Percentiles rank a stretch among this genome's conserved stretches.
Evolutionary conservation across 2,113 vertebrate genomes (phyloP).

Genomic region (Anhinga rufa): DNA sequence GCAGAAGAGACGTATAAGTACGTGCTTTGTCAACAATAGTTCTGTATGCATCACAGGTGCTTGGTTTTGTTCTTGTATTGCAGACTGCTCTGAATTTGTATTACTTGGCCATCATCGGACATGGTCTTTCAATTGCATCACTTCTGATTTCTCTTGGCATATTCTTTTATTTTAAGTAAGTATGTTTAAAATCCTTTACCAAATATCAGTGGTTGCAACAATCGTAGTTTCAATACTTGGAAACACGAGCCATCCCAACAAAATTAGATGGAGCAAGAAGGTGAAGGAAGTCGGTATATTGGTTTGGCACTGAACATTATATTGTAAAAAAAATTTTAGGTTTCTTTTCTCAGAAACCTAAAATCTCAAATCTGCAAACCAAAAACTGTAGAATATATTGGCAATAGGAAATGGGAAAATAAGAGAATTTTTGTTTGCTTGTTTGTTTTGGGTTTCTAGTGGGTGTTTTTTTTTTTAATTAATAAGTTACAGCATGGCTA

Average conservation of each 20-base stretch:
- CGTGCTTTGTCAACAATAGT: not conserved
- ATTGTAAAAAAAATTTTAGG: not conserved
- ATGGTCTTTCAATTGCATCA: slow-evolving; percentile 89
- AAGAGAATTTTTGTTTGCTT: not conserved
- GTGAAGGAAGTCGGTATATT: not conserved
- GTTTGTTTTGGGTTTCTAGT: not conserved
- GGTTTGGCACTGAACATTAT: not conserved
- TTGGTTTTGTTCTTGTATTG: slow-evolving; percentile 52
- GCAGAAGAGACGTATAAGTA: not conserved
- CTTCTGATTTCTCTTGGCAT: slow-evolving; percentile 92
- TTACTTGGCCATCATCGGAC: slow-evolving; percentile 95
- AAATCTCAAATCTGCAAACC: not conserved
- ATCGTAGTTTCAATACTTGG: not conserved
- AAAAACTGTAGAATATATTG: not conserved
- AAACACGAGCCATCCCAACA: not conserved
- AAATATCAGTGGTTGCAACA: not conserved
- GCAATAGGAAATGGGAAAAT: not conserved
- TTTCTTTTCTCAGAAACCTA: not conserved
- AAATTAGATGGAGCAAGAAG: not conserved
- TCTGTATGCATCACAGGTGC: not conserved
- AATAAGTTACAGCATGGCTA: not conserved
- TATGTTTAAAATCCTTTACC: slow-evolving; percentile 20
- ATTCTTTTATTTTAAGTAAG: slow-evolving; percentile 99
- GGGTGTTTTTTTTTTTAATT: not conserved
- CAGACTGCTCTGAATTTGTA: slow-evolving; percentile 94